These are phyloP conservation scores for Orchesella flavescens DNA, from an alignment of 2,888 invertebrate genomes.

Conservation along the genomic window DNA sequence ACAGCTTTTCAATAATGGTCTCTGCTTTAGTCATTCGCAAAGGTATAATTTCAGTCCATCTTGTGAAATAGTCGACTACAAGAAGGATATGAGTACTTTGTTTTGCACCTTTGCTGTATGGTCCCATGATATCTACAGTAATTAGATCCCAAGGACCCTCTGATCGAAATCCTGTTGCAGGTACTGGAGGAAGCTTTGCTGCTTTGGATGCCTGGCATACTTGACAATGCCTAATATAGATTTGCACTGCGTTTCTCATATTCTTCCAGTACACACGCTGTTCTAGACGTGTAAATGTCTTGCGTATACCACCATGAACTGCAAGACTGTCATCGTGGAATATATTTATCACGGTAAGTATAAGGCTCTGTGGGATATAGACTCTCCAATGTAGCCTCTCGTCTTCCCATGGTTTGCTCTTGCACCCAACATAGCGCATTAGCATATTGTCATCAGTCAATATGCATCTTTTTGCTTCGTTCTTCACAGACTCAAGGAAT, in stretches of 20 bases:
- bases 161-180: conserved; percentile 10
- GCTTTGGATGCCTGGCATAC: conserved; percentile 38
- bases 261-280: conserved; percentile 39
- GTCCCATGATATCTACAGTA: conserved; percentile 51
- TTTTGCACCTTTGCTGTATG: conserved; percentile 24
- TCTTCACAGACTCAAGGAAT: not conserved
- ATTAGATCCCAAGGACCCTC: conserved; percentile 45
- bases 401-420: conserved; percentile 53
- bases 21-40: conserved; percentile 30
- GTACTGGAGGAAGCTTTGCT: conserved; percentile 26
- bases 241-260: conserved; percentile 19
- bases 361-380: conserved; percentile 39
- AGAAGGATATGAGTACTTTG: conserved; percentile 44
- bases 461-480: not conserved
- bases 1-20: conserved; percentile 25
- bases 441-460: conserved; percentile 38
- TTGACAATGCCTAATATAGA: conserved; percentile 27
- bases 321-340: conserved; percentile 38
- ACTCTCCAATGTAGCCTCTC: conserved; percentile 41
- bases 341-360: not conserved
- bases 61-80: conserved; percentile 45
- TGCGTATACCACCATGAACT: conserved; percentile 50
- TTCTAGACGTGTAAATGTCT: conserved; percentile 43
- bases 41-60: conserved; percentile 39
- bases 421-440: conserved; percentile 40